Conservation (phyloP, 2,113 vertebrate genomes). For the Gavialis gangeticus region DNA sequence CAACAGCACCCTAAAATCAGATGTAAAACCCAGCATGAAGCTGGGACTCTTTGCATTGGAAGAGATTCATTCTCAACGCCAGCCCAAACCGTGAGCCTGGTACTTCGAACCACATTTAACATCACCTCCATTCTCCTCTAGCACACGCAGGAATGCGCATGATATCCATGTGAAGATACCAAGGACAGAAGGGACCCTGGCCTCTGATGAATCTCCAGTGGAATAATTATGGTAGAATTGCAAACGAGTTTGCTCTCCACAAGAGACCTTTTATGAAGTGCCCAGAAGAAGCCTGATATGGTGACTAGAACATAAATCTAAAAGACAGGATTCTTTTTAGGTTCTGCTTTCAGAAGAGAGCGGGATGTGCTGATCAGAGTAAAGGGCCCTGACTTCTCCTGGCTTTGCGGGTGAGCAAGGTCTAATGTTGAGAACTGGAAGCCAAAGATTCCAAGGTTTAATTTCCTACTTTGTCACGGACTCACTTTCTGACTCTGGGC, state of each 20-base stretch:
- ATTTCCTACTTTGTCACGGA: background rate
- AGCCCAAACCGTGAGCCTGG: background rate
- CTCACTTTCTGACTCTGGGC: background rate
- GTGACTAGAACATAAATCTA: background rate
- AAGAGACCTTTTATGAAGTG: background rate
- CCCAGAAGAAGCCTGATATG: background rate
- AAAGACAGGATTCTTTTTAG: rapidly evolving
- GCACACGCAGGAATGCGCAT: background rate
- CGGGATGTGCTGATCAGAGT: rapidly evolving
- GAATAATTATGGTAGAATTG: background rate
- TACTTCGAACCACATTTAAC: background rate
- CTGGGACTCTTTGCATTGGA: background rate
- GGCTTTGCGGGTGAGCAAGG: rapidly evolving
- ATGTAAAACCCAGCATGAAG: background rate
- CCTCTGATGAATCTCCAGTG: background rate
- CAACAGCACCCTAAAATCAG: rapidly evolving
- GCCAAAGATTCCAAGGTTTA: background rate
- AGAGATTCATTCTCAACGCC: background rate
- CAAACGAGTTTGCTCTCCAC: background rate
- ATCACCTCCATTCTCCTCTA: background rate
- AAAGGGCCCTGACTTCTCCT: background rate
- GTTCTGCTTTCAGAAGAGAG: background rate
- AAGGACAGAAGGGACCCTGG: background rate
- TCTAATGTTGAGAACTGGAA: background rate
- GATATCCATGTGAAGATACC: background rate